Conservation (phyloP, 2,888 invertebrate species). For the Apotomis turbidana region DNA sequence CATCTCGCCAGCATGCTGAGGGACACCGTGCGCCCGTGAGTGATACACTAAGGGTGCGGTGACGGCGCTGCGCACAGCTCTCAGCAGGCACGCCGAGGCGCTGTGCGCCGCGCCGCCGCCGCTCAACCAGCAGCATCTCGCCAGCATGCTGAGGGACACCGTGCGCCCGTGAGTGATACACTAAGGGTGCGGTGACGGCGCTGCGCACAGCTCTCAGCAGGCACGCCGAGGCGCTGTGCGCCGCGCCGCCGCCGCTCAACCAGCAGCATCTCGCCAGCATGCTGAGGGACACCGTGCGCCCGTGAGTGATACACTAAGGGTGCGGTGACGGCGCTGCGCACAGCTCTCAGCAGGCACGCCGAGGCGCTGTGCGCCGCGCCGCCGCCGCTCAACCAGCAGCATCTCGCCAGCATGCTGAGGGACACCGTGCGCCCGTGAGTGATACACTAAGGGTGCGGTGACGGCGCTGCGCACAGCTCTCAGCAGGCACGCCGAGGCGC, state of each 20-base stretch:
- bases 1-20: constrained; percentile 57
- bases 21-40: constrained; percentile 70
- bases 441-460: constrained; percentile 52
- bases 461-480: constrained; percentile 63
- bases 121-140: constrained; percentile 51
- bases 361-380: constrained; percentile 59
- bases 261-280: constrained; percentile 55
- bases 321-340: constrained; percentile 55
- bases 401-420: constrained; percentile 56
- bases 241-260: constrained; percentile 51
- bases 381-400: constrained; percentile 49
- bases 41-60: constrained; percentile 55
- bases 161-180: constrained; percentile 73
- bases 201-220: constrained; percentile 66
- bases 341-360: constrained; percentile 66
- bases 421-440: constrained; percentile 71
- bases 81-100: constrained; percentile 64
- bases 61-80: constrained; percentile 60
- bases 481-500: constrained; percentile 63
- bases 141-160: constrained; percentile 58
- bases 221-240: constrained; percentile 62
- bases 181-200: constrained; percentile 50
- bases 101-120: constrained; percentile 57
- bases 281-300: constrained; percentile 65
- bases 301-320: constrained; percentile 70